Base-by-base conservation (phyloP, 2,797 vertebrate species). In the Sternotherus odoratus region DNA sequence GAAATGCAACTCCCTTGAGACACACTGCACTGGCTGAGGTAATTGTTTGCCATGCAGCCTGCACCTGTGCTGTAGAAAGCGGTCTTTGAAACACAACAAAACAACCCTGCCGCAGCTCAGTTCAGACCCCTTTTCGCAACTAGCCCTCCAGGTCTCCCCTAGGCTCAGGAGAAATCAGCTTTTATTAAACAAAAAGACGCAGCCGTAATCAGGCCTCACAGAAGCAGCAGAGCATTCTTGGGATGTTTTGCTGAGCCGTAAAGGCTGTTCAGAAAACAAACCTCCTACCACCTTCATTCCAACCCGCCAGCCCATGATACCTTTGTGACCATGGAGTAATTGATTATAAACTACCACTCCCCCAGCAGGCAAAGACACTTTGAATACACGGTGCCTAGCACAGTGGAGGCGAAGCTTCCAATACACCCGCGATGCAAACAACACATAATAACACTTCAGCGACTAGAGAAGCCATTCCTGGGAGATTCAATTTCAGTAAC, bases 51-150 rank as follows among this genome's bases (percentile, higher is more conserved):
- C 54, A 23, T 1, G 4, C 0, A n/a, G 26, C 50, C 77, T 53
- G 77, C 4, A 5, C 56, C 39, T 8, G 46, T 1, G 30, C 43
- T 8, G 2, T 0, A 2, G 23, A 10, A 16, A 56, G n/a, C 28
- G 1, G 10, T 28, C 53, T 36, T 5, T 4, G 24, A 79, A 83
- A 54, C 39, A 3, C 60, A 3, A 12, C 23, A 48, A 8, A 33
- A 12, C 23, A 48, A 8, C 26, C 49, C 50, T 17, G 26, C 26
- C 6, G 2, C 3, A 4, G 81, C 60, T 50, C 12, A 0, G 3
- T 16, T 19, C 2, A 2, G 1, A 7, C 56, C 23, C 26, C 57
- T 5, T 30, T 9, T 1, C 6, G 74, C 51, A 79, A 50, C 54
- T 3, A 74, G 43, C 43, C 86, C n/a, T 85, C 51, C 51, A 77